Evolutionary conservation across 2,888 invertebrate genomes (phyloP), one percentile per base, ranked within the genome.

Genomic region (Catonia carolina): DNA sequence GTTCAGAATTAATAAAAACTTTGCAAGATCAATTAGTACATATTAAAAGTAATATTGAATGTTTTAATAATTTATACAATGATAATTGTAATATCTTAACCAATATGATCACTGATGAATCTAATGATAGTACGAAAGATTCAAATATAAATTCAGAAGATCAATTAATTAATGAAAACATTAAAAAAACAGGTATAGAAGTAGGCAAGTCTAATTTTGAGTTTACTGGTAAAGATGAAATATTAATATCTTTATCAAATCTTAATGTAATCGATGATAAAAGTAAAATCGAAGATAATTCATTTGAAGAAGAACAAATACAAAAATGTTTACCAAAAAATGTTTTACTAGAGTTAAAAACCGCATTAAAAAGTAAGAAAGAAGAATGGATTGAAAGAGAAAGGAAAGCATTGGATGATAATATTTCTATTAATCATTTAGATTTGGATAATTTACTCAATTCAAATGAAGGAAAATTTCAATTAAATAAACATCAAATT

Each of bases 381-480:
- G 27, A 45, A 18, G 45, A 45, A 27, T 45, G 45, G 45, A 45
- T 45, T 45, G 45, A 45, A 45, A 45, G 45, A 12, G 45, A 45
- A 22, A 45, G 22, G 14, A 45, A 45, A 20, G 45, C 22, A 22
- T 14, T 45, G n/a, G 22, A 22, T 22, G 18, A 18, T 27, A 27
- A 27, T 6, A 27, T 27, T 22, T 17, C 18, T 1, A 22, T 23
- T 3, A 22, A 23, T 22, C 14, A 45, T 15, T 45, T 45, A 14
- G 45, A 45, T 23, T 45, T 45, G 18, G 45, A 45, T 45, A 14
- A 14, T 20, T 23, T 45, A 8, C 8, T 8, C 27, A 27, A 27
- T 27, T 6, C 27, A 4, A 27, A 27, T 27, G 27, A 27, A 6
- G 27, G 8, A 6, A 27, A 27, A 27, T 27, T 27, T 27, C 4